These are phyloP conservation scores for Anthopleura sola DNA, from an alignment of 64 coral and sea anemone genomes.

Conservation along the genomic window DNA sequence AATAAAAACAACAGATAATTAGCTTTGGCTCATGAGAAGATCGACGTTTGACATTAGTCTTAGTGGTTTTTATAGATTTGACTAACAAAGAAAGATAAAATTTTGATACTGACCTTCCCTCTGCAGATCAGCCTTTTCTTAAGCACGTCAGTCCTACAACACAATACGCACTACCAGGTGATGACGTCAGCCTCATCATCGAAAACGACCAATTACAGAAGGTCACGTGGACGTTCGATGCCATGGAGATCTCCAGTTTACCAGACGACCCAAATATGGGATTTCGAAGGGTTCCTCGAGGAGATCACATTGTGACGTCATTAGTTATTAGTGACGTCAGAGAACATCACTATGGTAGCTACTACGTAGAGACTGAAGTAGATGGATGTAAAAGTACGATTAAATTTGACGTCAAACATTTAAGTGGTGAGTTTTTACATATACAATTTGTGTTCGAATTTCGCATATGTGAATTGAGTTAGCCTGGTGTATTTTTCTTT, in stretches of 20 bases:
- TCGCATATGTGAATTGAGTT: no score
- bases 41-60: no score
- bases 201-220: constrained; percentile 40
- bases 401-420: constrained; percentile 60
- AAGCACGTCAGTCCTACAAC: constrained; percentile 29
- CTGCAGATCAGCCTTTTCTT: constrained; percentile 53
- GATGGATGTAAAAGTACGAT: constrained; percentile 47
- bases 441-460: no score
- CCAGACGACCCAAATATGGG: constrained; percentile 76
- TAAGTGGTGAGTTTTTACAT: constrained; percentile 45
- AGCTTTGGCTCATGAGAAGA: no score
- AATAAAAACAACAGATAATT: no score
- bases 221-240: constrained; percentile 64
- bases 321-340: constrained; percentile 56
- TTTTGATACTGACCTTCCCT: not conserved
- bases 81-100: no score
- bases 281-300: constrained; percentile 33
- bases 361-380: constrained; percentile 41
- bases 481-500: no score
- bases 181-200: constrained; percentile 40
- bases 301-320: constrained; percentile 34
- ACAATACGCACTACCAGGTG: constrained; percentile 38
- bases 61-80: no score
- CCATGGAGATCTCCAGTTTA: constrained; percentile 45
- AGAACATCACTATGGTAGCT: constrained; percentile 75